phyloP scores from a whole-genome alignment of 2,888 invertebrate species.

The Polyommatus iphigenia region DNA sequence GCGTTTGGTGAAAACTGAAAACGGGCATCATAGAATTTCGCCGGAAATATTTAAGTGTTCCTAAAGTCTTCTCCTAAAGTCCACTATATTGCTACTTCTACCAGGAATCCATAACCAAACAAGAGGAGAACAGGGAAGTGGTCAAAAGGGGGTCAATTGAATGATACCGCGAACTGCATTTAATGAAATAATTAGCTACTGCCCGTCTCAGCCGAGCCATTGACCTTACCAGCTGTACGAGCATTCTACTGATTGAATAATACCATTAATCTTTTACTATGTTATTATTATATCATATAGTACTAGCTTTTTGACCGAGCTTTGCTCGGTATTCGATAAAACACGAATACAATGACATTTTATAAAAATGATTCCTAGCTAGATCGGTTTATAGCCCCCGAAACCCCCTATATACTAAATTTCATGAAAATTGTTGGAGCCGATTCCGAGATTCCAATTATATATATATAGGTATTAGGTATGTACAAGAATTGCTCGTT shows the following conservation, averaged over 20 bases:
- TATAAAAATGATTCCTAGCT: too few relatives aligned
- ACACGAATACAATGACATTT: too few relatives aligned
- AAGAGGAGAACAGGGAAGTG: constrained; percentile 19
- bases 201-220: background rate
- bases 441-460: too few relatives aligned
- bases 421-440: too few relatives aligned
- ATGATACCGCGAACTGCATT: constrained; percentile 20
- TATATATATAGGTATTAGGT: too few relatives aligned
- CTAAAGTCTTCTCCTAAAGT: background rate
- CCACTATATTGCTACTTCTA: background rate
- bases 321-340: too few relatives aligned
- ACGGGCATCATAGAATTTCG: background rate
- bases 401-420: too few relatives aligned
- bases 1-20: background rate
- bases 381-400: too few relatives aligned
- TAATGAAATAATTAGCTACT: constrained; percentile 23
- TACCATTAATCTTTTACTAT: background rate
- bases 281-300: too few relatives aligned
- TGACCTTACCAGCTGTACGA: constrained; percentile 3
- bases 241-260: background rate
- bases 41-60: background rate
- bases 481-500: too few relatives aligned
- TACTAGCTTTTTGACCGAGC: too few relatives aligned
- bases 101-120: background rate
- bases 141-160: constrained; percentile 16